These are phyloP conservation scores for Sebastiscus albofasciatus DNA, from an alignment of 2,797 vertebrate genomes.

Conservation along the genomic window DNA sequence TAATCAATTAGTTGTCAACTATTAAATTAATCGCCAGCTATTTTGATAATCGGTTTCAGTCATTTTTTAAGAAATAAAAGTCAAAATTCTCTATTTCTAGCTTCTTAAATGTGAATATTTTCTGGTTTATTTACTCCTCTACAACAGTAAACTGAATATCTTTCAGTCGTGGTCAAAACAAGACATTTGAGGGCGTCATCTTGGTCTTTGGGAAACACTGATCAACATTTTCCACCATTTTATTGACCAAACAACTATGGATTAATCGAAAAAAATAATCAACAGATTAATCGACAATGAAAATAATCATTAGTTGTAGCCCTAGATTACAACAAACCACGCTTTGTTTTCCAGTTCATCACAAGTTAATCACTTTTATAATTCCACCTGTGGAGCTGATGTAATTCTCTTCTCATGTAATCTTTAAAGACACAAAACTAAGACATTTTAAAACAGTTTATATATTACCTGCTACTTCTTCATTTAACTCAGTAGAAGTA, in stretches of 20 bases:
- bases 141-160: neutral
- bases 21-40: no score
- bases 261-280: neutral
- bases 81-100: no score
- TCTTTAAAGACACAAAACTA: neutral
- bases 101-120: neutral
- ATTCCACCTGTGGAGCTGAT: neutral
- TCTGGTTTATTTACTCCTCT: neutral
- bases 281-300: no score
- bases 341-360: neutral
- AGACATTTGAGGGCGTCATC: neutral
- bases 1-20: no score
- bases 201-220: neutral
- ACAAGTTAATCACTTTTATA: neutral
- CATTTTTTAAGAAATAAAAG: no score
- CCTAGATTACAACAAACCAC: neutral
- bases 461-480: conserved; percentile 31
- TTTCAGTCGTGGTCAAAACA: neutral
- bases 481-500: conserved; percentile 51
- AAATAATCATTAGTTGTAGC: no score
- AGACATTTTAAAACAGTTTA: neutral
- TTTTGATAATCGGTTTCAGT: no score
- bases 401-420: neutral
- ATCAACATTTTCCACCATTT: neutral
- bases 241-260: neutral